Base-by-base conservation (phyloP, 2,888 invertebrate species). In the Mesorhabditis belari region DNA sequence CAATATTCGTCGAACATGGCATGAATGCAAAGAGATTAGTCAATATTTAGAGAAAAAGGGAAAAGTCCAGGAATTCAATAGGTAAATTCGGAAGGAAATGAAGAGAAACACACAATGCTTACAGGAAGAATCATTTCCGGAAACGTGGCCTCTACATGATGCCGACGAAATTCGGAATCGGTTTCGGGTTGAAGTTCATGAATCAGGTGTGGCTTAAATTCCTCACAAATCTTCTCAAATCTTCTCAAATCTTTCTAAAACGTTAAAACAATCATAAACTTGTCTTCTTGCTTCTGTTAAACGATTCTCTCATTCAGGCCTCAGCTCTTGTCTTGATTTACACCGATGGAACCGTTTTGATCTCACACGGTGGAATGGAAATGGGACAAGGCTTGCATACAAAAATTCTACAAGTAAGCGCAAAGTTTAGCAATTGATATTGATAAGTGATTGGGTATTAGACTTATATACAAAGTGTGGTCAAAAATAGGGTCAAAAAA, bases 331-430 rank as follows among this genome's bases (percentile, higher is more conserved):
- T 95, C 2, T 87, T 90, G 50, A 86, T 92, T n/a, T 92, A 94
- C 80, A 85, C 85, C 5, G 85, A 86, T 75, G 80, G 84, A n/a
- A 91, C 92, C 0, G 90, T 95, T 3, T 84, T 94, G 12, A 76
- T 95, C 21, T 87, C 89, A 0, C 92, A 92, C 80, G 84, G 83
- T 44, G 94, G 93, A n/a, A 89, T 90, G 6, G 95, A 95, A 85
- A 94, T 95, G 89, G 95, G 95, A 0, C 95, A 95, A 84, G 95
- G 95, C 1, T 84, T 96, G 4, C 90, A 93, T 81, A 95, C 91
- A 0, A 95, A 95, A 85, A 91, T 93, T 89, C 88, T 91, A 58
- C 93, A 94, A 86, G 84, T 84, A 24, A 2, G n/a, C n/a, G n/a
- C n/a, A n/a, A n/a, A n/a, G n/a, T n/a, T n/a, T n/a, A n/a, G n/a